These are phyloP conservation scores for Serinus canaria DNA, from an alignment of 2,113 vertebrate species.

Conservation along the genomic window DNA sequence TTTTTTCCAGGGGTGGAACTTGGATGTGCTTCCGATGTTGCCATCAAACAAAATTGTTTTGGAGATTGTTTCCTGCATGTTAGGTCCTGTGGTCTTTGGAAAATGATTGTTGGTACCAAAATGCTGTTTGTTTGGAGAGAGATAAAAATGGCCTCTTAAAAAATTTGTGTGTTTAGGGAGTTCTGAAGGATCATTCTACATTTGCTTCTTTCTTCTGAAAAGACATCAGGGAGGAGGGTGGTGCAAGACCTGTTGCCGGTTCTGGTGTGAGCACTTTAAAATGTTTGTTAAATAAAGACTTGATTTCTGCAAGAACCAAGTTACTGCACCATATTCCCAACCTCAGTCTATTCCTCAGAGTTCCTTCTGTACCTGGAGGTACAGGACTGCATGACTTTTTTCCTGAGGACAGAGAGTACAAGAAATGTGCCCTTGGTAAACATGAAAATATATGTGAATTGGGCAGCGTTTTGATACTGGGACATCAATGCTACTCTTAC, in stretches of 20 bases:
- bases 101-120: neutral
- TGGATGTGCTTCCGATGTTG: neutral
- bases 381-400: rapidly evolving
- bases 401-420: neutral
- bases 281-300: neutral
- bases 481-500: rapidly evolving
- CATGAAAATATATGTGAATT: neutral
- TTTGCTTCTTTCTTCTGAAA: neutral
- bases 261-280: neutral
- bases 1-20: neutral
- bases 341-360: neutral
- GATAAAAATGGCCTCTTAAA: neutral
- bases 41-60: neutral
- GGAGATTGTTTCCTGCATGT: neutral
- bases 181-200: neutral
- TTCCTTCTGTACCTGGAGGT: neutral
- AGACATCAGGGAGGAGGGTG: neutral
- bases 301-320: neutral
- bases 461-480: neutral
- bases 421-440: rapidly evolving
- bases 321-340: neutral
- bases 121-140: neutral
- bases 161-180: neutral
- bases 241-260: neutral
- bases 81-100: neutral